Base-by-base conservation (phyloP, 1,140 invertebrate genomes). In the Melanaphis sacchari region DNA sequence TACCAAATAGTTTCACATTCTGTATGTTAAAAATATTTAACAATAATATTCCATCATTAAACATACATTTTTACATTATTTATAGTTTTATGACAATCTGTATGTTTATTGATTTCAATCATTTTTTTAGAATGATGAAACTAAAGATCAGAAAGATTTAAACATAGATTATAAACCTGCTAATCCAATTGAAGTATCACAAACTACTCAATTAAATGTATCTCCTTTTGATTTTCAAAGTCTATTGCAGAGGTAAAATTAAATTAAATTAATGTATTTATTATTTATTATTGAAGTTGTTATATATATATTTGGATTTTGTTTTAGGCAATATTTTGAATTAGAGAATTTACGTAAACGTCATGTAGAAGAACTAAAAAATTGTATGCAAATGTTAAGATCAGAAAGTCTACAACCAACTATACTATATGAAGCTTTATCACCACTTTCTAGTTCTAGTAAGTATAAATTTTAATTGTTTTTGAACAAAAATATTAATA, bases 381-480 rank as follows among this genome's bases (percentile, higher is more conserved):
- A 18, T 93, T 93, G 36, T 84, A 54, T 93, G 46, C 91, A 93
- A n/a, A 85, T 84, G 43, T 84, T 93, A 85, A 93, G 15, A 93
- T 52, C 81, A 26, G 91, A 85, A 31, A 85, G 26, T 52, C 1
- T 93, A 8, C 43, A 93, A 93, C 36, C 91, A 22, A 93, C 91
- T 84, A 93, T 93, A 84, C 24, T 93, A 52, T 93, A 93, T 52
- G 91, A 93, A 85, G 91, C 91, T 21, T 93, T 93, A 84, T 85
- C 91, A 7, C 91, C 91, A 52, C 36, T 93, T 40, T 84, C 91
- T 49, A 93, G n/a, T 54, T 49, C 91, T 85, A 82, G 91, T 93
- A 54, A 52, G 43, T 85, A 81, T 46, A 18, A 4, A 76, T 76
- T 76, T n/a, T 21, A 76, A n/a, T 0, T n/a, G n/a, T 76, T 76